Percentiles rank a stretch among this genome's conserved stretches.
These are phyloP conservation scores for Allolobophora icterica DNA, from an alignment of 2,888 invertebrate genomes.

Conservation along the genomic window DNA sequence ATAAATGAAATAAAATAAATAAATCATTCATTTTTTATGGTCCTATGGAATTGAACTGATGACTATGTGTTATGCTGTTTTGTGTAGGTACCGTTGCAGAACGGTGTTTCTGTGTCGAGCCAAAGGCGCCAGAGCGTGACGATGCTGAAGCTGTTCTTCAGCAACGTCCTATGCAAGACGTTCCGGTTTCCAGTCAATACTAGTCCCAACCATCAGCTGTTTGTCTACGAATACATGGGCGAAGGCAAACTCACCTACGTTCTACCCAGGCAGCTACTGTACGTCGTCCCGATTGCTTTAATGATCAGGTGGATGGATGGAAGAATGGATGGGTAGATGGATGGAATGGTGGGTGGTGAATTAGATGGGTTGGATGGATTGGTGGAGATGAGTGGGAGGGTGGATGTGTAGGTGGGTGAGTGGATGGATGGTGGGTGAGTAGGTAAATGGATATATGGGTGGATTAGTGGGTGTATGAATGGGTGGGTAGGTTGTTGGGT, in stretches of 20 bases:
- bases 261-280: slow-evolving; percentile 87
- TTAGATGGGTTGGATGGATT: neutral
- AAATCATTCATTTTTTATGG: no score
- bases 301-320: neutral
- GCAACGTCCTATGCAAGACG: slow-evolving; percentile 75
- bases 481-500: no score
- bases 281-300: slow-evolving; percentile 67
- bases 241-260: slow-evolving; percentile 85
- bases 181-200: slow-evolving; percentile 84
- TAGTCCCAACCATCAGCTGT: slow-evolving; percentile 87
- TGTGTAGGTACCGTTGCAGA: neutral
- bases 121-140: slow-evolving; percentile 46
- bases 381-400: neutral
- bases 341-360: neutral
- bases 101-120: neutral
- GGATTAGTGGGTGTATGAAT: no score
- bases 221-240: slow-evolving; percentile 89
- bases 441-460: no score
- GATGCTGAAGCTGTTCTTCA: slow-evolving; percentile 59
- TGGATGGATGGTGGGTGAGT: no score
- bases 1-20: no score
- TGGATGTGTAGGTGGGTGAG: no score
- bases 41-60: no score
- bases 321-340: neutral
- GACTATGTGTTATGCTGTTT: neutral